Evolutionary conservation across 1,140 invertebrate species (phyloP).

Genomic region (Drosophila kohkoa): DNA sequence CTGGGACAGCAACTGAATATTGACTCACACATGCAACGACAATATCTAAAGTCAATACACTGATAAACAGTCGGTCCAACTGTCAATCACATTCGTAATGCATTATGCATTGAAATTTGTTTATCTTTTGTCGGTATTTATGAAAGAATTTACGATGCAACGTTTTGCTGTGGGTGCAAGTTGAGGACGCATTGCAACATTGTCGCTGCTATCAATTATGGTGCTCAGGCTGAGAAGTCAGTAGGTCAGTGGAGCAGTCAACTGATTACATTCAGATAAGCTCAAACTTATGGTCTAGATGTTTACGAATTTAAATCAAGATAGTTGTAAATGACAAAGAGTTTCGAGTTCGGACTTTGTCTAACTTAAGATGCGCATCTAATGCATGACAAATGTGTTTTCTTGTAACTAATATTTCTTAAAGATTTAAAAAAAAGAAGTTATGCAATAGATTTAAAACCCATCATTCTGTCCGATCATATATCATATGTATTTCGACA

Average conservation of each 20-base stretch:
- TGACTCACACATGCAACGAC: conserved; percentile 45
- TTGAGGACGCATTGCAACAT: conserved; percentile 19
- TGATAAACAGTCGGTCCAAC: conserved; percentile 29
- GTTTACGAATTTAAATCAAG: neutral
- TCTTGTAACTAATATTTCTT: neutral
- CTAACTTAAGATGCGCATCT: too few relatives aligned
- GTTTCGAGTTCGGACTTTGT: neutral
- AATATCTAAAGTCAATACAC: conserved; percentile 61
- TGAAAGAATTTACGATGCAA: conserved; percentile 41
- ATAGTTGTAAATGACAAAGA: neutral
- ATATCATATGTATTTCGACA: neutral
- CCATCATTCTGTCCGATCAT: neutral
- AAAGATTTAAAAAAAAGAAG: neutral
- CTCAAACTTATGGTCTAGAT: neutral
- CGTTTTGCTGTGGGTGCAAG: conserved; percentile 18
- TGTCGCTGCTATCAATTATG: conserved; percentile 31
- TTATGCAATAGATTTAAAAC: neutral
- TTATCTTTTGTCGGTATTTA: conserved; percentile 47
- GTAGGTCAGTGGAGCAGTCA: conserved; percentile 47
- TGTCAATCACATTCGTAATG: neutral
- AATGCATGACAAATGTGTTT: too few relatives aligned
- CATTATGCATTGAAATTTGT: conserved; percentile 31
- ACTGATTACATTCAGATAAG: conserved; percentile 35
- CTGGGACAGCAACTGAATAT: conserved; percentile 60
- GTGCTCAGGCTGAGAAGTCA: conserved; percentile 10